These are phyloP conservation scores for Cylloceria caligata DNA, from an alignment of 2,888 invertebrate genomes.

Conservation along the genomic window DNA sequence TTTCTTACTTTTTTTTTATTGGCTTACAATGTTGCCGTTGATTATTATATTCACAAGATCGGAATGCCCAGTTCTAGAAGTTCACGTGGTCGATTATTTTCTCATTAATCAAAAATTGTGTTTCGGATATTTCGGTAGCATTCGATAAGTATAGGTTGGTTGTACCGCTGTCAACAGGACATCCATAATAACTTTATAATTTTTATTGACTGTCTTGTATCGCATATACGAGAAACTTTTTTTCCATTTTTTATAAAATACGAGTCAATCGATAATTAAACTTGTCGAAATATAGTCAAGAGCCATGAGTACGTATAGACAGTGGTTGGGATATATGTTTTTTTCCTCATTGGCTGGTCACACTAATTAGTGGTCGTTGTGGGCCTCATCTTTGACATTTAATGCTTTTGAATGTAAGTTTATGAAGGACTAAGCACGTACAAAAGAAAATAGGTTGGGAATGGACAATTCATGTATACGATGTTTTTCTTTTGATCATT, in stretches of 20 bases:
- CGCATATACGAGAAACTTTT: neutral
- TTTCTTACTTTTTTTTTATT: neutral
- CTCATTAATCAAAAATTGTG: conserved; percentile 1
- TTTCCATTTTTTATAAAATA: neutral
- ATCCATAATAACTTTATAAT: neutral
- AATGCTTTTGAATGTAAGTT: neutral
- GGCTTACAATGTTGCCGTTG: neutral
- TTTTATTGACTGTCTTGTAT: neutral
- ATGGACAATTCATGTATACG: neutral
- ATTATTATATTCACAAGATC: neutral
- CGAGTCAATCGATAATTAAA: neutral
- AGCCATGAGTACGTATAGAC: no score
- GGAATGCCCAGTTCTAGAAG: neutral
- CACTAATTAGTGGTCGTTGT: neutral
- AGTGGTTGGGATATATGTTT: neutral
- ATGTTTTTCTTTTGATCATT: conserved; percentile 1
- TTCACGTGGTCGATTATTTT: neutral
- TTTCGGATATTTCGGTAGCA: neutral
- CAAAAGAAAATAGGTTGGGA: neutral
- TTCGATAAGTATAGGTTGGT: neutral
- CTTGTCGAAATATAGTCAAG: neutral
- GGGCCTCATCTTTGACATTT: neutral
- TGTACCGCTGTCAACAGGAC: neutral
- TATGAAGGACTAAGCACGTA: neutral
- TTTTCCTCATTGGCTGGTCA: neutral